Percentiles rank a stretch among this genome's conserved stretches.
These are phyloP conservation scores for Cryptotermes secundus DNA, from an alignment of 1,140 invertebrate species.

Conservation along the genomic window DNA sequence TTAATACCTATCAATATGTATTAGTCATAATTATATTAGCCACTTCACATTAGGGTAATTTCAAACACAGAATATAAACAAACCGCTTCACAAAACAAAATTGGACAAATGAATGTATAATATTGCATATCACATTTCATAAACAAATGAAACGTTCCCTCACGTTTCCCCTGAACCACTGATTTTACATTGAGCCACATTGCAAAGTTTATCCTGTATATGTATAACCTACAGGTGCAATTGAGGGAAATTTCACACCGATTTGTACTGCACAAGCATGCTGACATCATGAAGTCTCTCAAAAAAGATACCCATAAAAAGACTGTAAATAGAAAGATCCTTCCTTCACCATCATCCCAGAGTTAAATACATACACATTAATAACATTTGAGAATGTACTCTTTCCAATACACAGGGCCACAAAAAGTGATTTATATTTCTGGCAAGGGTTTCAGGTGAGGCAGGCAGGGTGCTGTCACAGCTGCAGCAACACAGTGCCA, in stretches of 20 bases:
- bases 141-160: neutral
- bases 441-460: neutral
- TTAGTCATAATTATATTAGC: neutral
- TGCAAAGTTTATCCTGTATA: neutral
- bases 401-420: neutral
- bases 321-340: conserved; percentile 7
- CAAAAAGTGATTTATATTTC: neutral
- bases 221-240: conserved; percentile 11
- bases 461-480: neutral
- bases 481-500: neutral
- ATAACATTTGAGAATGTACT: conserved; percentile 1
- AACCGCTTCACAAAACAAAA: conserved; percentile 3
- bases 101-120: conserved; percentile 4
- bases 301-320: neutral
- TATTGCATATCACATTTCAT: neutral
- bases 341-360: neutral
- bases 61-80: conserved; percentile 16
- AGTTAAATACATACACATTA: conserved; percentile 19
- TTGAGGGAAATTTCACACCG: conserved; percentile 9
- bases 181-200: conserved; percentile 11
- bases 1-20: neutral
- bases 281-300: neutral
- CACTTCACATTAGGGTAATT: neutral
- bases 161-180: conserved; percentile 5
- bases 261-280: neutral